These are phyloP conservation scores for Heliconius eleuchia DNA, from an alignment of 1,140 invertebrate genomes.

Conservation along the genomic window DNA sequence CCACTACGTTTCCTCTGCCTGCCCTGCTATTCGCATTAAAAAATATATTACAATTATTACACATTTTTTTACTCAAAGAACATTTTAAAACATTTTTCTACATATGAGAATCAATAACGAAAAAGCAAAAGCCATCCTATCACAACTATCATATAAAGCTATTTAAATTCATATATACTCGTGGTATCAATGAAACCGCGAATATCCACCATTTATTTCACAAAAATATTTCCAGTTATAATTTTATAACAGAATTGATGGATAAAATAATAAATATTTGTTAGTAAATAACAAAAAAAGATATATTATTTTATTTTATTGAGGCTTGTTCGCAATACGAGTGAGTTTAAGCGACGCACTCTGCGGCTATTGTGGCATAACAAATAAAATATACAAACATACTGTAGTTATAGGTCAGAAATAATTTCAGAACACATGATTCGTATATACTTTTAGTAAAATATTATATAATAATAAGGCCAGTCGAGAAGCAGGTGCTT, in stretches of 20 bases:
- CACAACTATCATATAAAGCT: neutral
- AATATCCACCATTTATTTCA: neutral
- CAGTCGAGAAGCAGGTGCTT: too few species aligned
- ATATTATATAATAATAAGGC: neutral
- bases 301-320: constrained; percentile 5
- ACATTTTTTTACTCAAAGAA: too few species aligned
- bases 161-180: neutral
- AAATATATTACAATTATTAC: too few species aligned
- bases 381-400: neutral
- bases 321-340: neutral
- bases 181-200: neutral
- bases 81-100: too few species aligned
- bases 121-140: too few species aligned
- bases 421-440: neutral
- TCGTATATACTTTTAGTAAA: neutral
- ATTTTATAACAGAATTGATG: neutral
- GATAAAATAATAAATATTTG: constrained; percentile 9
- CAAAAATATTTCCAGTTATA: neutral
- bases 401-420: neutral
- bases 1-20: too few species aligned
- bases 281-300: constrained; percentile 7
- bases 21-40: too few species aligned
- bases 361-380: neutral
- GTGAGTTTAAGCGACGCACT: neutral
- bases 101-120: too few species aligned